A percentile compares a stretch with the other conserved stretches of the same genome.
These are phyloP conservation scores for Anguilla rostrata DNA, from an alignment of 2,113 vertebrate species.

Conservation along the genomic window DNA sequence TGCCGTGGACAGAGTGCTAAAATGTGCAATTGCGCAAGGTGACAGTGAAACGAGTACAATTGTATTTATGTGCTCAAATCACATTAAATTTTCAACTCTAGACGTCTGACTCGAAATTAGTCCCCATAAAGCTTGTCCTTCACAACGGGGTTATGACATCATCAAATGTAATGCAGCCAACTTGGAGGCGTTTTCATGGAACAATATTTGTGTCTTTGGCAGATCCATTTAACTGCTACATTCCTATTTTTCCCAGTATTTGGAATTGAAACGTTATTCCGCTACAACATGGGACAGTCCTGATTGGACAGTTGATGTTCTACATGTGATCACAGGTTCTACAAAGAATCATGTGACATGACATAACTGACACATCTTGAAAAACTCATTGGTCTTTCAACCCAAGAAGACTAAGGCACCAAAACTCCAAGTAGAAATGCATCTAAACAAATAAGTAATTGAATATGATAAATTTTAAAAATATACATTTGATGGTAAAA, in stretches of 20 bases:
- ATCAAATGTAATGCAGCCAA: not conserved
- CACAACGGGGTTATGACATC: not conserved
- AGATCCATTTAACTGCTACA: not conserved
- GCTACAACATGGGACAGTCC: not conserved
- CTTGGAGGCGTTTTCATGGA: not conserved
- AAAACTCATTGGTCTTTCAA: not conserved
- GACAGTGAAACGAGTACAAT: constrained; percentile 16
- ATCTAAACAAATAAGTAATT: constrained; percentile 22
- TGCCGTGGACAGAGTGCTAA: not conserved
- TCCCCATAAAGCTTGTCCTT: not conserved
- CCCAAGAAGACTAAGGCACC: not conserved
- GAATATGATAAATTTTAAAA: constrained; percentile 7
- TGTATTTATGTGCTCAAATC: constrained; percentile 14
- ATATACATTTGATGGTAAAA: constrained; percentile 12
- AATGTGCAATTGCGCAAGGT: constrained; percentile 18
- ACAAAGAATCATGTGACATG: constrained; percentile 6
- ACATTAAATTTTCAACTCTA: constrained; percentile 10
- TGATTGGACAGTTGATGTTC: not conserved
- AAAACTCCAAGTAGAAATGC: not conserved
- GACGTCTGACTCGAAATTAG: constrained; percentile 9
- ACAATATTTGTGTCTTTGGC: not conserved
- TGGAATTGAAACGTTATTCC: not conserved
- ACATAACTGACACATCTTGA: constrained; percentile 5
- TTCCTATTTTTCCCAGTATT: not conserved
- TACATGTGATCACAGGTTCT: not conserved